Evolutionary conservation across 2,113 vertebrate species (phyloP).

Genomic region (Mixornis gularis): DNA sequence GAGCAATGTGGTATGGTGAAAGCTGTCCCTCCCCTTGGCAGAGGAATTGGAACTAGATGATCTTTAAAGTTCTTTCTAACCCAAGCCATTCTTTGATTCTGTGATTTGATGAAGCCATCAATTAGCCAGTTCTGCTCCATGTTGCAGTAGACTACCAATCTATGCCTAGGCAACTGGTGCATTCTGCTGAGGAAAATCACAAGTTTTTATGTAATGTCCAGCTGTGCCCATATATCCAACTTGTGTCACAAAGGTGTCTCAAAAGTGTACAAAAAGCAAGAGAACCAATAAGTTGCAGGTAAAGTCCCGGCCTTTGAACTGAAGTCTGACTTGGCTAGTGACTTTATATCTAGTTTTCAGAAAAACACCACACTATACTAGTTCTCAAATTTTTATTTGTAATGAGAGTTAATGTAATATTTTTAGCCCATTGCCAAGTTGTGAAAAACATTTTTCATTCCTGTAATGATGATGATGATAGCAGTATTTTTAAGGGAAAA

Average conservation of each 20-base stretch:
- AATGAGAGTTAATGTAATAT: neutral
- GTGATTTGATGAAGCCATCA: rapidly evolving
- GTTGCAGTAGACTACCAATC: neutral
- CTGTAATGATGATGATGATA: neutral
- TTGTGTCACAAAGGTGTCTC: neutral
- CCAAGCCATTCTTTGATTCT: neutral
- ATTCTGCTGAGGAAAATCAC: neutral
- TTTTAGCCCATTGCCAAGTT: neutral
- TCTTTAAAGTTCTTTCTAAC: neutral
- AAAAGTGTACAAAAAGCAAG: neutral
- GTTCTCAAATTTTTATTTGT: neutral
- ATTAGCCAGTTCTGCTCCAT: neutral
- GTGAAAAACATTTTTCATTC: neutral
- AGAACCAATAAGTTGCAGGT: neutral
- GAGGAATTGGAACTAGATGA: neutral
- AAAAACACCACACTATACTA: neutral
- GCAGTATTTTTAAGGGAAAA: neutral
- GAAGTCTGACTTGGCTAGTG: neutral
- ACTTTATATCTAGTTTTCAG: neutral
- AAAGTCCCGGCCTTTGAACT: neutral
- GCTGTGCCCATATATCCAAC: neutral
- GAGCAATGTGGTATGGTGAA: neutral
- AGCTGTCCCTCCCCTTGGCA: neutral
- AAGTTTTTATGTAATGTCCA: neutral
- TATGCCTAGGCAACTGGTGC: rapidly evolving